These are phyloP conservation scores for Agriopis aurantiaria DNA, from an alignment of 2,888 invertebrate species.

Conservation along the genomic window DNA sequence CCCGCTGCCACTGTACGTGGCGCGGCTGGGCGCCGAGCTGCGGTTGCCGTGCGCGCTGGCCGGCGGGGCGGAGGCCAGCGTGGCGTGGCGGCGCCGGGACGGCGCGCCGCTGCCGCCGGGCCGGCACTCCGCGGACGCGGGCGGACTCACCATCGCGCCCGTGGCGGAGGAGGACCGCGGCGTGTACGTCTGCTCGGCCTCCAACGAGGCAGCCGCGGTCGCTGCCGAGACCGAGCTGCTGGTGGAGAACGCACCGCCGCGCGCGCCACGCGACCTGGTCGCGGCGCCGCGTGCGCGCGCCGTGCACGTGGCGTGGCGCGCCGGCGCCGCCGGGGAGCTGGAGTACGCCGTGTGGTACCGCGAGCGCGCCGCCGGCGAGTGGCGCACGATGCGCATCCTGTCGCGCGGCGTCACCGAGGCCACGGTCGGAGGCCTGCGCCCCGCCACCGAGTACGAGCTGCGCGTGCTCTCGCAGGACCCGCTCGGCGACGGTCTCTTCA, in stretches of 20 bases:
- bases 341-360: constrained; percentile 96
- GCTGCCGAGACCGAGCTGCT: constrained; percentile 92
- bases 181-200: constrained; percentile 92
- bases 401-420: constrained; percentile 91
- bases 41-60: constrained; percentile 91
- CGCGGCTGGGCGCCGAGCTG: constrained; percentile 92
- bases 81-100: constrained; percentile 83
- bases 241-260: constrained; percentile 95
- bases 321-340: constrained; percentile 90
- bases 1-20: constrained; percentile 94
- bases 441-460: constrained; percentile 94
- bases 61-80: constrained; percentile 84
- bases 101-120: constrained; percentile 89
- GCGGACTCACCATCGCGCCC: constrained; percentile 93
- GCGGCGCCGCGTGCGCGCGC: constrained; percentile 89
- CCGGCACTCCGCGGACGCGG: constrained; percentile 89
- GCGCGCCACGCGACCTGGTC: constrained; percentile 95
- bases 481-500: constrained; percentile 95
- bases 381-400: constrained; percentile 93
- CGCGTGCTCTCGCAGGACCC: constrained; percentile 95
- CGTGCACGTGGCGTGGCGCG: constrained; percentile 93
- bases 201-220: constrained; percentile 95
- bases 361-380: constrained; percentile 90
- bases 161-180: constrained; percentile 95
- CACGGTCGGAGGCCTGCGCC: constrained; percentile 91